A percentile compares a stretch with the other conserved stretches of the same genome.
Evolutionary conservation across 2,113 vertebrate genomes (phyloP).

Genomic region (Mustelus asterias): DNA sequence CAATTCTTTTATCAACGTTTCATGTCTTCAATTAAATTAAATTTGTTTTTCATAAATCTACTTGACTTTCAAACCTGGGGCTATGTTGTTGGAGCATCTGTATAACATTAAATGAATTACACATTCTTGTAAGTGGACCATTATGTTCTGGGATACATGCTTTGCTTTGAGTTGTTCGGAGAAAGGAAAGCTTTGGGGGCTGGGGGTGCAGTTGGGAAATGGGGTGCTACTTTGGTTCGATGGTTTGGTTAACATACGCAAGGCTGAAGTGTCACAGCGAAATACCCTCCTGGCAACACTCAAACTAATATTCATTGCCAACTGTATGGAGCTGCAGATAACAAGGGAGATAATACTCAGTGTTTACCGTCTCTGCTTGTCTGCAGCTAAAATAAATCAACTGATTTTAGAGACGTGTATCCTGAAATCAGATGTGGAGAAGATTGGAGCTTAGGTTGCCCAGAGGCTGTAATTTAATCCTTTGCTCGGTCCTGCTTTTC

Average conservation of each 20-base stretch:
- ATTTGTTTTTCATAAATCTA: background rate
- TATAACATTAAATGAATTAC: slow-evolving; percentile 3
- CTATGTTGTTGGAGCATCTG: background rate
- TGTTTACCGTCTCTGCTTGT: background rate
- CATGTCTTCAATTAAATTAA: background rate
- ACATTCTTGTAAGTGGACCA: background rate
- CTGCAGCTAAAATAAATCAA: background rate
- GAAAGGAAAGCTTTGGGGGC: background rate
- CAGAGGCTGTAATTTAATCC: background rate
- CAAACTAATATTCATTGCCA: background rate
- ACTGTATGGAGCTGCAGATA: background rate
- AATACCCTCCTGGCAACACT: background rate
- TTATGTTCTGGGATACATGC: background rate
- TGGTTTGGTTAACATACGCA: background rate
- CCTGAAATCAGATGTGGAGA: background rate
- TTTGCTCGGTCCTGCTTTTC: background rate
- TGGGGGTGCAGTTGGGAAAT: background rate
- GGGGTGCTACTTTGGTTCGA: background rate
- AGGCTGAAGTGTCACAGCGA: background rate
- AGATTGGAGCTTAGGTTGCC: background rate
- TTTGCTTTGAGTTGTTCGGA: background rate
- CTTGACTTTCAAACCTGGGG: background rate
- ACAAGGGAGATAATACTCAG: background rate
- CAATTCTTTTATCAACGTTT: background rate
- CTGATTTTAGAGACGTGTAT: background rate